Conservation (phyloP, 2,797 vertebrate genomes). For the Gadopsis bispinosus region DNA sequence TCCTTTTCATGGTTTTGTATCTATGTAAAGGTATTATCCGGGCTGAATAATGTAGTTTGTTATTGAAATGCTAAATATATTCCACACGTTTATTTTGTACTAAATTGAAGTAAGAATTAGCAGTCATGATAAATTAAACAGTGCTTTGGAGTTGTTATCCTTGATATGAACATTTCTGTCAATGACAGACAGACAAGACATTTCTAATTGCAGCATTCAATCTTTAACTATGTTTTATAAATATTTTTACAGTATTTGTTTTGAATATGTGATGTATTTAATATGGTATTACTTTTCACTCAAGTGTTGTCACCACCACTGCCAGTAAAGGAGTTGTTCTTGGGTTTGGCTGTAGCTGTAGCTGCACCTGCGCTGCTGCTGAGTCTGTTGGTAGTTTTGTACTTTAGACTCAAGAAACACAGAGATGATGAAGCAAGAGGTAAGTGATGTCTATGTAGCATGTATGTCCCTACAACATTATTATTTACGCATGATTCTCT, state of each 20-base stretch:
- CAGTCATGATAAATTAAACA: neutral
- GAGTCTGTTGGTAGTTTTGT: constrained; percentile 3
- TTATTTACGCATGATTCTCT: neutral
- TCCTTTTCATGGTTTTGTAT: neutral
- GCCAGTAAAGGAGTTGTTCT: neutral
- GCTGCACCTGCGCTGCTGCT: neutral
- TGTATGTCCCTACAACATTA: neutral
- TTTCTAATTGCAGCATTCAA: neutral
- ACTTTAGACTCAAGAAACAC: neutral
- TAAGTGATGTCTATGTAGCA: neutral
- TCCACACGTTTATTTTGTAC: neutral
- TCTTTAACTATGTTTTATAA: neutral
- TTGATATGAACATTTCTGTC: neutral
- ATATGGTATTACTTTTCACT: neutral
- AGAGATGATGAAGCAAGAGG: neutral
- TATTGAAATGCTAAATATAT: neutral
- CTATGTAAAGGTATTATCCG: too few relatives aligned
- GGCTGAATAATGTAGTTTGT: neutral
- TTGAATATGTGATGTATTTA: neutral
- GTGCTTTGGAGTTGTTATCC: neutral
- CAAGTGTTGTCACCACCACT: neutral
- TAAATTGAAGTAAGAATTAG: neutral
- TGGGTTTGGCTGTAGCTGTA: too few relatives aligned
- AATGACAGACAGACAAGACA: neutral
- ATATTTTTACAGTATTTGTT: neutral